These are phyloP conservation scores for Diprion similis DNA, from an alignment of 1,140 invertebrate genomes.

Conservation along the genomic window DNA sequence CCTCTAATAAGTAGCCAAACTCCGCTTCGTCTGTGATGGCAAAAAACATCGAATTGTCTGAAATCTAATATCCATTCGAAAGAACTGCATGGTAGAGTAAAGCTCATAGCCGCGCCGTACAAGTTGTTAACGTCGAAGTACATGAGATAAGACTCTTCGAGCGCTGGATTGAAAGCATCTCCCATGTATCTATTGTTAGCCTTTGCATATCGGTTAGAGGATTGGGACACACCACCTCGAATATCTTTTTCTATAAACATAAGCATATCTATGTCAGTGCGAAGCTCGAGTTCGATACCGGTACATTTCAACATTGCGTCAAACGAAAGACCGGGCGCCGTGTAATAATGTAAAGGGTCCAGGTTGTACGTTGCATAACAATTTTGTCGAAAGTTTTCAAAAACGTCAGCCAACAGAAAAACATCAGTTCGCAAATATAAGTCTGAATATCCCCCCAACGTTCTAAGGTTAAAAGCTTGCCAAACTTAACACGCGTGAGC, in stretches of 20 bases:
- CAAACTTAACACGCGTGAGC: constrained; percentile 50
- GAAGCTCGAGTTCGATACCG: constrained; percentile 54
- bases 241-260: constrained; percentile 53
- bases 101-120: constrained; percentile 38
- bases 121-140: constrained; percentile 45
- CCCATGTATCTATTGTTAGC: constrained; percentile 60
- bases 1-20: constrained; percentile 48
- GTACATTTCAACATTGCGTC: constrained; percentile 53
- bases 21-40: constrained; percentile 35
- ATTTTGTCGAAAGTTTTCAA: constrained; percentile 56
- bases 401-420: constrained; percentile 52
- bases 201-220: constrained; percentile 47
- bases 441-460: constrained; percentile 53
- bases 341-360: constrained; percentile 48
- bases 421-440: constrained; percentile 56
- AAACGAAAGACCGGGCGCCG: constrained; percentile 49
- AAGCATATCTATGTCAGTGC: constrained; percentile 55
- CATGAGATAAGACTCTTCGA: constrained; percentile 26
- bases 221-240: constrained; percentile 48
- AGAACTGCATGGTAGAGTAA: too few relatives aligned
- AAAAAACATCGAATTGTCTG: constrained; percentile 27
- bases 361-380: constrained; percentile 39
- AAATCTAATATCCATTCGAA: constrained; percentile 17
- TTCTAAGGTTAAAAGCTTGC: constrained; percentile 47
- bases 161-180: constrained; percentile 25